Evolutionary conservation across 2,113 vertebrate species (phyloP), one percentile per base, ranked within the genome.

Genomic region (Takifugu flavidus): DNA sequence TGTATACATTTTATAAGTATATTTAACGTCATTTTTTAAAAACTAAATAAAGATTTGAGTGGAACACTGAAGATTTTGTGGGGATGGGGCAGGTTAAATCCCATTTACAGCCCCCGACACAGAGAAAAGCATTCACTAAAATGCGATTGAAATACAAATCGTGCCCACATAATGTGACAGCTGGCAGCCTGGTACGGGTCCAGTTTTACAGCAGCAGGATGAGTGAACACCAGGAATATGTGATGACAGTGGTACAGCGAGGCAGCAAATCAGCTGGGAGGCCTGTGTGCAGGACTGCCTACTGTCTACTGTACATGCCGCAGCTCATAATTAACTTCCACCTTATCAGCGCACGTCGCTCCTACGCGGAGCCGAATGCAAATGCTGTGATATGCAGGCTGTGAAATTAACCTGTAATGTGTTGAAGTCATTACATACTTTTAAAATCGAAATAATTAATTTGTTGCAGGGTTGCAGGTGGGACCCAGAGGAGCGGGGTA

Each of bases 391-490:
- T n/a, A 49, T 12, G 28, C 59, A 59, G 26, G 25, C 47, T 26
- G 52, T 25, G 51, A 59, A 66, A 66, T 79, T 81, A 65, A 58
- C 60, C 74, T 61, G 62, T 66, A 65, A 79, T 77, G 70, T 75
- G 77, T 71, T 74, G 2, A 59, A 78, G 68, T 73, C 74, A 78
- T 78, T 66, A 74, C 70, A 72, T 70, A 74, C 53, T 44, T 74
- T 80, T 77, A 47, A 75, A 87, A 86, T 85, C 82, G 42, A 74
- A 82, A 58, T 77, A 63, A 87, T 78, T 80, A 70, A 86, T 86
- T 81, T 47, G 75, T 71, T 54, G 54, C 64, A 67, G 67, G 54
- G 75, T 61, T 67, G 56, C 83, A 86, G 86, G 76, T 83, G 74
- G 67, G 63, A 63, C 63, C 44, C 20, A 58, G 49, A 72, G 72